Evolutionary conservation across 2,888 invertebrate species (phyloP), one percentile per base, ranked within the genome.

Genomic region (Brenthis ino): DNA sequence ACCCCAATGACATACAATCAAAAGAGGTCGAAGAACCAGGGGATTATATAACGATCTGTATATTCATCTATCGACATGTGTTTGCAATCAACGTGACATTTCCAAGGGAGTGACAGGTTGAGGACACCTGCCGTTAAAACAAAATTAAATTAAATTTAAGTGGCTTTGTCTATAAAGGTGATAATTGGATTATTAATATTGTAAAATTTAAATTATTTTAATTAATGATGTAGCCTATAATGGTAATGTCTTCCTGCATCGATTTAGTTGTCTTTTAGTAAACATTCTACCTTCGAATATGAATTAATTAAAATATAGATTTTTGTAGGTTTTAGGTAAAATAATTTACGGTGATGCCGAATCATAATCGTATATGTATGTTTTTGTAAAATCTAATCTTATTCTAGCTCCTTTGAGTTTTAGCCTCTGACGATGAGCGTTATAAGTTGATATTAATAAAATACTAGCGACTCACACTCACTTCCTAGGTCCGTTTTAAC

Each of bases 1-100:
- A 67, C 55, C 50, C 61, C 65, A 68, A 57, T 53, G 64, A 64
- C 50, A 66, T 65, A 53, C 53, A 69, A 65, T 57, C 70, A 69
- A 69, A 71, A 57, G 56, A 63, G 74, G 71, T 74, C 74, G 75
- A 75, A 74, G 71, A 75, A 73, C 67, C 68, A 74, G 28, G 37
- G 75, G 73, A 66, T 61, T 75, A 75, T 69, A 69, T 57, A 66
- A 33, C 74, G 72, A 75, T 72, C 66, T 73, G 69, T 68, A 64
- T 57, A 68, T 74, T 69, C 65, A 67, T 74, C 68, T 64, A 70
- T 68, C 73, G 73, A 71, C 77, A 77, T 78, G 70, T 80, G 79
- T 75, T 76, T 60, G 69, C 73, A 74, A 77, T 77, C 75, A 70
- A 63, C 70, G 60, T 65, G 69, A 69, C 69, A 69, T 69, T 65